Conservation (phyloP, 2,113 vertebrate species). For the Odontophorus gujanensis region DNA sequence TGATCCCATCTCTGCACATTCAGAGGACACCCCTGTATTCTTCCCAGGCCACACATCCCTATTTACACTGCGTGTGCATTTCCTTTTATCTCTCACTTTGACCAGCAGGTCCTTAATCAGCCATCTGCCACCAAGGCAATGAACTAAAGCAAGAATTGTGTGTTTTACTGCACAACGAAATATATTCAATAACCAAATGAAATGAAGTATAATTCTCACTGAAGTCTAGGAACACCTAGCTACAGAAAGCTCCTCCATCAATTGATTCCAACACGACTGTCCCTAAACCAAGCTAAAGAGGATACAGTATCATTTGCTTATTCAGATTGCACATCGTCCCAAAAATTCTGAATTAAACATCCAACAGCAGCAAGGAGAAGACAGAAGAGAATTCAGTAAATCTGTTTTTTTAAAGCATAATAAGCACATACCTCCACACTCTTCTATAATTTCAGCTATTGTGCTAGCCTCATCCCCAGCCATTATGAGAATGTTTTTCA, state of each 20-base stretch:
- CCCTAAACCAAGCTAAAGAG: neutral
- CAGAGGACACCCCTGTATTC: neutral
- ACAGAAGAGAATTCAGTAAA: neutral
- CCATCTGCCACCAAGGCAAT: neutral
- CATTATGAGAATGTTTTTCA: slow-evolving; percentile 99
- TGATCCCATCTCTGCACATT: neutral
- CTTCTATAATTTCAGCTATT: slow-evolving; percentile 98
- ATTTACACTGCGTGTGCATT: neutral
- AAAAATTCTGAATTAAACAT: neutral
- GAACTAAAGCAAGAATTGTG: neutral
- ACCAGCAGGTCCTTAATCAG: neutral
- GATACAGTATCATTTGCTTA: neutral
- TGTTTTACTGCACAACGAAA: neutral
- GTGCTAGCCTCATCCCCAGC: slow-evolving; percentile 97
- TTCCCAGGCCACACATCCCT: neutral
- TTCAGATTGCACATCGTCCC: neutral
- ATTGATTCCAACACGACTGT: neutral
- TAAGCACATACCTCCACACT: slow-evolving; percentile 90
- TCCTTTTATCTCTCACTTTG: neutral
- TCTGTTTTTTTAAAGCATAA: neutral
- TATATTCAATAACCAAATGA: neutral
- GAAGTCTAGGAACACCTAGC: neutral
- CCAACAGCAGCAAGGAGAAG: neutral
- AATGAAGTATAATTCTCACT: neutral
- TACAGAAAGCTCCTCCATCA: neutral